phyloP scores from a whole-genome alignment of 2,888 invertebrate species.

The Onthophagus sagittarius region DNA sequence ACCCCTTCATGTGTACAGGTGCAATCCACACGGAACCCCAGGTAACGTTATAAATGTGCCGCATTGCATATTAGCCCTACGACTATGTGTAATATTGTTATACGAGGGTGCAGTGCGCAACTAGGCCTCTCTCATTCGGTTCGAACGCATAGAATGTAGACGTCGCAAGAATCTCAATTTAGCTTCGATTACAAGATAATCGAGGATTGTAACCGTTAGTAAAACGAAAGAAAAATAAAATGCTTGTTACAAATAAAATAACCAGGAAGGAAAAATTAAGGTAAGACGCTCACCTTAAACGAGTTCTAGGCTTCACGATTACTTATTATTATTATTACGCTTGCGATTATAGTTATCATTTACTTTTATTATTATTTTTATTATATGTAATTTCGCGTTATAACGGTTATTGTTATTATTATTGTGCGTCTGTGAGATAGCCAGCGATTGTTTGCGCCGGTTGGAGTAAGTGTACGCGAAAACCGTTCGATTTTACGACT shows the following conservation, averaged over 20 bases:
- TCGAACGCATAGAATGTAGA: neutral
- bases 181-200: neutral
- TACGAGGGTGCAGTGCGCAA: slow-evolving; percentile 19
- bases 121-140: neutral
- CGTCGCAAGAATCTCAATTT: neutral
- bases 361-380: slow-evolving; percentile 46
- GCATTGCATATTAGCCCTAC: slow-evolving; percentile 41
- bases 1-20: slow-evolving; percentile 24
- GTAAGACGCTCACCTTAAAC: slow-evolving; percentile 26
- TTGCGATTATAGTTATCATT: slow-evolving; percentile 46
- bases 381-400: slow-evolving; percentile 47
- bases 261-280: slow-evolving; percentile 12
- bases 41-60: slow-evolving; percentile 45
- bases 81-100: slow-evolving; percentile 28
- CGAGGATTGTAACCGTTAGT: neutral
- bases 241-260: neutral
- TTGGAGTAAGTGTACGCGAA: neutral
- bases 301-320: slow-evolving; percentile 32
- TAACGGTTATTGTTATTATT: slow-evolving; percentile 45
- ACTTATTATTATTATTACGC: slow-evolving; percentile 38
- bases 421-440: slow-evolving; percentile 35
- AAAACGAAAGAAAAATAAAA: slow-evolving; percentile 8
- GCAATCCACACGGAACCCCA: slow-evolving; percentile 36
- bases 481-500: slow-evolving; percentile 26
- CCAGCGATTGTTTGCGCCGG: slow-evolving; percentile 23